These are phyloP conservation scores for Carpatolechia fugitivella DNA, from an alignment of 2,888 invertebrate species.

Conservation along the genomic window DNA sequence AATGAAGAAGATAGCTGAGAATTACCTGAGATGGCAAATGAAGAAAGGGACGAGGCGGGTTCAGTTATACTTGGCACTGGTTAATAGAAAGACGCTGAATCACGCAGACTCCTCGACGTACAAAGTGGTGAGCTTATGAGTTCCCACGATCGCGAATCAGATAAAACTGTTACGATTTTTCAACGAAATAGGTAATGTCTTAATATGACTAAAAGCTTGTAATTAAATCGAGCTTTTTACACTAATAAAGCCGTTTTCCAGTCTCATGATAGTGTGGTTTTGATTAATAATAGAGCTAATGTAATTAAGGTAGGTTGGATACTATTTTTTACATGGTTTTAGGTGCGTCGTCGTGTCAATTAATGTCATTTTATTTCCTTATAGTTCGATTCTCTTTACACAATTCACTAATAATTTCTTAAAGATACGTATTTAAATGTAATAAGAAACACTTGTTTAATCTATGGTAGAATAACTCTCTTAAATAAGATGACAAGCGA, in stretches of 20 bases:
- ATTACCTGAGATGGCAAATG: neutral
- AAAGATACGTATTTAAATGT: no score
- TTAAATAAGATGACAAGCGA: neutral
- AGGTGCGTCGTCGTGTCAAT: no score
- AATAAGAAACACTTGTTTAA: no score
- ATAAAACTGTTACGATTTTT: constrained; percentile 43
- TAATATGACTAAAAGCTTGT: constrained; percentile 18
- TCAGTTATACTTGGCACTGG: constrained; percentile 33
- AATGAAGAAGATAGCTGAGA: neutral
- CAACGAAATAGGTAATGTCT: constrained; percentile 23
- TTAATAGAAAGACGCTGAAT: constrained; percentile 61
- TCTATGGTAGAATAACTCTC: neutral
- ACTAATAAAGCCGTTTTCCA: neutral
- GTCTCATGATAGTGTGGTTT: constrained; percentile 1
- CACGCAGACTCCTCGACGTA: constrained; percentile 51
- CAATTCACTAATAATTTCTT: no score
- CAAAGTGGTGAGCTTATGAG: constrained; percentile 49
- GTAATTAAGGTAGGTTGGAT: neutral
- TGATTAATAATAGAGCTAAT: neutral
- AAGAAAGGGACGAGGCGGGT: constrained; percentile 25
- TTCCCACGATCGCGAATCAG: constrained; percentile 76
- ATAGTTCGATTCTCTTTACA: no score
- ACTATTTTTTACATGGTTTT: no score
- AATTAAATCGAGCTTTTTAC: constrained; percentile 9
- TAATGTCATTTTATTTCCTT: no score